Evolutionary conservation across 2,797 vertebrate genomes (phyloP).

Genomic region (Potorous gilbertii): DNA sequence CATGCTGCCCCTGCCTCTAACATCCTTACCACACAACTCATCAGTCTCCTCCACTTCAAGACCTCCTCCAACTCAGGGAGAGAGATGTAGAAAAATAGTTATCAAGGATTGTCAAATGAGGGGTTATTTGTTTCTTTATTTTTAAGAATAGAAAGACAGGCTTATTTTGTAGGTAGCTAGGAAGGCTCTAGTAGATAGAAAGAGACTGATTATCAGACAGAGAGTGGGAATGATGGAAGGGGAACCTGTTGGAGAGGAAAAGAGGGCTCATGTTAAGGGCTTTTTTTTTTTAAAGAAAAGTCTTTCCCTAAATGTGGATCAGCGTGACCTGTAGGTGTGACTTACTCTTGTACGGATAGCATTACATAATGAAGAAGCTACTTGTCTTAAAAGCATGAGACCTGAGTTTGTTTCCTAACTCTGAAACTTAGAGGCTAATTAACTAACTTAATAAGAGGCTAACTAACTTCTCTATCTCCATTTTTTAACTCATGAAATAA

Average conservation of each 20-base stretch:
- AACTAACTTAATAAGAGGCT: neutral
- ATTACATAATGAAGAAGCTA: neutral
- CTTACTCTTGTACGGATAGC: neutral
- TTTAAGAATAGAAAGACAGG: too few species aligned
- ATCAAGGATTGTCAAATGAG: neutral
- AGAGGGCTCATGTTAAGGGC: neutral
- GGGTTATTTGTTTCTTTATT: too few species aligned
- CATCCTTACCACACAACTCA: neutral
- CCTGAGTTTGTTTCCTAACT: neutral
- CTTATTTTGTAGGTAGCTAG: too few species aligned
- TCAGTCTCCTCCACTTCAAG: too few species aligned
- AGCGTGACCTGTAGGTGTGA: neutral
- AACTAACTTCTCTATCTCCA: neutral
- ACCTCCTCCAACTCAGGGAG: neutral
- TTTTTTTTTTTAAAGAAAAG: neutral
- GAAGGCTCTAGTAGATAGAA: too few species aligned
- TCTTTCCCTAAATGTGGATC: neutral
- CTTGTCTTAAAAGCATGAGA: neutral
- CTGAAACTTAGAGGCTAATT: neutral
- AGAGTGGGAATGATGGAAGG: neutral
- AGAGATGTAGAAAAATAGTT: neutral
- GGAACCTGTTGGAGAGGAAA: neutral
- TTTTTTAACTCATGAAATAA: neutral
- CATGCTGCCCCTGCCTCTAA: neutral
- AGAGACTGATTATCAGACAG: too few species aligned